phyloP scores from a whole-genome alignment of 2,888 invertebrate species.

The Alcis repandata region DNA sequence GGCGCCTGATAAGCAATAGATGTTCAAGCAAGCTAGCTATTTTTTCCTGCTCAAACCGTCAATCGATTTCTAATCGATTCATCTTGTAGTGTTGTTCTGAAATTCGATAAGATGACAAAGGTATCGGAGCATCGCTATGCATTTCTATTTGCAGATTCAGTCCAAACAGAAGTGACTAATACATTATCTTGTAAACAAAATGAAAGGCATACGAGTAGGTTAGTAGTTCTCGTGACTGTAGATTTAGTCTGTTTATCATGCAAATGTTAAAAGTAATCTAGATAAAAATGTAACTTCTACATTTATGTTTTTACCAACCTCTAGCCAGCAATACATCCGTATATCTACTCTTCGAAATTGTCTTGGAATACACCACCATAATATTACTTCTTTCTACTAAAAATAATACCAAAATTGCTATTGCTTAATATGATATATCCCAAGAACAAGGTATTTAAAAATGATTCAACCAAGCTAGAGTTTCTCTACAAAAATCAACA shows the following conservation, averaged over 20 bases:
- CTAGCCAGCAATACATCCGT: too few relatives aligned
- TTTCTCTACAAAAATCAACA: not conserved
- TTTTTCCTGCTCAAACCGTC: too few relatives aligned
- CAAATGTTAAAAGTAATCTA: constrained; percentile 1
- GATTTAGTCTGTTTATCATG: constrained; percentile 1
- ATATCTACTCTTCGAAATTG: too few relatives aligned
- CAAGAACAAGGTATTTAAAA: too few relatives aligned
- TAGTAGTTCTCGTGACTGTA: constrained; percentile 4
- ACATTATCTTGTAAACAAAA: constrained; percentile 21
- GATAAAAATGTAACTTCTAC: not conserved
- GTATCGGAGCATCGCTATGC: not conserved
- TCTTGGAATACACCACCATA: too few relatives aligned
- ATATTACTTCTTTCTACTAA: too few relatives aligned
- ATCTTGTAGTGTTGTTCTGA: too few relatives aligned
- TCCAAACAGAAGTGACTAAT: constrained; percentile 28
- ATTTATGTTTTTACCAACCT: not conserved
- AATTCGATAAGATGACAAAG: constrained; percentile 1
- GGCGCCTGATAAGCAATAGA: too few relatives aligned
- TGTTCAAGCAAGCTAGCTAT: too few relatives aligned
- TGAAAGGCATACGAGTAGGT: constrained; percentile 12
- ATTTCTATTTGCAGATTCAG: constrained; percentile 11
- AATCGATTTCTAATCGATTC: too few relatives aligned
- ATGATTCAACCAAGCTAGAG: not conserved
- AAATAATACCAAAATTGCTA: too few relatives aligned
- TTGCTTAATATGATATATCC: too few relatives aligned